A percentile compares a stretch with the other conserved stretches of the same genome.
These are phyloP conservation scores for Cosmopolites sordidus DNA, from an alignment of 2,888 invertebrate genomes.

Conservation along the genomic window DNA sequence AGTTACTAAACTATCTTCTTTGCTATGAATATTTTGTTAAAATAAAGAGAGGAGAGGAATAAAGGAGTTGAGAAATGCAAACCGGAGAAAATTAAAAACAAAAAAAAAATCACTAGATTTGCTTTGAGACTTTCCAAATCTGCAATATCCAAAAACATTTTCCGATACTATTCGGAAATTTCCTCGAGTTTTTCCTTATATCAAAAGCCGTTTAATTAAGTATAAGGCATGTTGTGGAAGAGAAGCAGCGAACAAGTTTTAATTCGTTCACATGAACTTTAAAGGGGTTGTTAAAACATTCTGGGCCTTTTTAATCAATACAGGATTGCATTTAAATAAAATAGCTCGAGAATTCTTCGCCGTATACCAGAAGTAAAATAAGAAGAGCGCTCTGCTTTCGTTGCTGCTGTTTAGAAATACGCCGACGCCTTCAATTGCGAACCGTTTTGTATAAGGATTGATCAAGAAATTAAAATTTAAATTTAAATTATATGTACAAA, in stretches of 20 bases:
- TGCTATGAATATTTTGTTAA: no score
- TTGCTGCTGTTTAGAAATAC: not conserved
- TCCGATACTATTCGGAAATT: slow-evolving; percentile 24
- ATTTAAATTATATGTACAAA: no score
- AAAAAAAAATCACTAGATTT: not conserved
- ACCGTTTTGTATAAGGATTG: not conserved
- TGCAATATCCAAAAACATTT: slow-evolving; percentile 21
- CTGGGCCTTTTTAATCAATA: slow-evolving; percentile 43
- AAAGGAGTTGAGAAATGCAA: no score
- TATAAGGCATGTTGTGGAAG: slow-evolving; percentile 29
- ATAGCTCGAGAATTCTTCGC: slow-evolving; percentile 41
- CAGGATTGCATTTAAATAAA: slow-evolving; percentile 44
- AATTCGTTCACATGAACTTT: slow-evolving; percentile 41
- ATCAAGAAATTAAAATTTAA: not conserved
- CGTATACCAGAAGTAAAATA: slow-evolving; percentile 23
- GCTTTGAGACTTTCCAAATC: slow-evolving; percentile 1
- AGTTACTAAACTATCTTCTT: no score
- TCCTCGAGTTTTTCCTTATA: slow-evolving; percentile 29
- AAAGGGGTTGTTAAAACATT: slow-evolving; percentile 42
- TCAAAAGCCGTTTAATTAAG: slow-evolving; percentile 33
- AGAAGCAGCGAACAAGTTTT: slow-evolving; percentile 36
- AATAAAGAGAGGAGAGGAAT: no score
- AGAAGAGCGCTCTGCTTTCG: slow-evolving; percentile 16
- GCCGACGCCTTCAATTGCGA: not conserved
- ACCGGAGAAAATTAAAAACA: no score